phyloP scores from a whole-genome alignment of 2,113 vertebrate genomes.

The Chascanopsetta lugubris region DNA sequence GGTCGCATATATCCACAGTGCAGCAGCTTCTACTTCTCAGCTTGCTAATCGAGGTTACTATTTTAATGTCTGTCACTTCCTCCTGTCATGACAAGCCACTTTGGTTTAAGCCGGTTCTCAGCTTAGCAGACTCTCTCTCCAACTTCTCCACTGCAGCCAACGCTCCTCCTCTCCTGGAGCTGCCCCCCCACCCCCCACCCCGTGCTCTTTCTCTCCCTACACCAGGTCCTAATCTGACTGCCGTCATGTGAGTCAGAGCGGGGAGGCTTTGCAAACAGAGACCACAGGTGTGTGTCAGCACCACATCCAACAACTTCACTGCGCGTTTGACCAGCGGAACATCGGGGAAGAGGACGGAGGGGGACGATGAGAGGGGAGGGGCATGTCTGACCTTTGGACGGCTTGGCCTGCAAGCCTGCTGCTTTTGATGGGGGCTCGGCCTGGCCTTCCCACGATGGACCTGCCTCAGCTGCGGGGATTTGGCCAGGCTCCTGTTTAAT shows the following conservation, averaged over 20 bases:
- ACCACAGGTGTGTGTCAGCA: conserved; percentile 46
- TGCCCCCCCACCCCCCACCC: conserved; percentile 8
- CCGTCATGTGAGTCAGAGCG: conserved; percentile 41
- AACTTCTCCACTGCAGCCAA: conserved; percentile 58
- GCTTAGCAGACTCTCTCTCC: conserved; percentile 70
- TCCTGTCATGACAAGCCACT: conserved; percentile 80
- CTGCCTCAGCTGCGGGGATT: conserved; percentile 54
- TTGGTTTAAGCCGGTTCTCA: conserved; percentile 78
- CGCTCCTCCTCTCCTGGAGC: conserved; percentile 28
- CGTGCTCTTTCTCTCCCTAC: neutral
- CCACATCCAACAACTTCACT: neutral
- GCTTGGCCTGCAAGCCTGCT: conserved; percentile 49
- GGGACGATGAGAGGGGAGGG: conserved; percentile 12
- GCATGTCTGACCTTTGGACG: conserved; percentile 71
- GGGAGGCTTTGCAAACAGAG: conserved; percentile 35
- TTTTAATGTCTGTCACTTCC: conserved; percentile 81
- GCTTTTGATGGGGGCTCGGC: conserved; percentile 59
- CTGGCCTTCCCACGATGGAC: conserved; percentile 51
- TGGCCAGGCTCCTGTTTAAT: conserved; percentile 63
- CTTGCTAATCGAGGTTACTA: conserved; percentile 74
- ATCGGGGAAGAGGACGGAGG: conserved; percentile 4
- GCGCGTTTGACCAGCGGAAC: conserved; percentile 1
- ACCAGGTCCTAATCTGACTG: conserved; percentile 71
- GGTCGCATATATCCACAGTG: neutral
- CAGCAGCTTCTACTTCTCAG: conserved; percentile 49